Percentiles rank a stretch among this genome's conserved stretches.
These are phyloP conservation scores for Pseudorectes ferrugineus DNA, from an alignment of 2,113 vertebrate genomes.

Conservation along the genomic window DNA sequence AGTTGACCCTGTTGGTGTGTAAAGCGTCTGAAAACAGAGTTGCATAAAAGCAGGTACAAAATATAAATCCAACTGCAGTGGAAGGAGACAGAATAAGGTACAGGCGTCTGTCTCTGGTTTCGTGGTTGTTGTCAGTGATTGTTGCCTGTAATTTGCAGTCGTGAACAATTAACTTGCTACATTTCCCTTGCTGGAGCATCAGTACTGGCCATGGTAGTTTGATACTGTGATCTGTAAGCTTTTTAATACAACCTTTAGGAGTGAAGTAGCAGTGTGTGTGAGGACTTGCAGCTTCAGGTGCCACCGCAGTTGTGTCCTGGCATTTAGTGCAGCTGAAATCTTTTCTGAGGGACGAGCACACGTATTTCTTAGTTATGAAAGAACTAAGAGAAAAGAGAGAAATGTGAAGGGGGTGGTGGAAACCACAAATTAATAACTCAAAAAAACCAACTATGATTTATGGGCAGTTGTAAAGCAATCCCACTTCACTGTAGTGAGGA, in stretches of 20 bases:
- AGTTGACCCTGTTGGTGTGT: not conserved
- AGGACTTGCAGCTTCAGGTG: not conserved
- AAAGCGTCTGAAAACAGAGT: not conserved
- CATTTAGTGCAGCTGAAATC: not conserved
- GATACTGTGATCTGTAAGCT: not conserved
- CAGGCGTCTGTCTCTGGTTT: not conserved
- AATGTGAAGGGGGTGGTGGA: not conserved
- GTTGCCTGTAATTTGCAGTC: not conserved
- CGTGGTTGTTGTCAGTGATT: not conserved
- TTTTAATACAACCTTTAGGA: not conserved
- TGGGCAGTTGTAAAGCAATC: not conserved
- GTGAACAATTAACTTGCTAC: not conserved
- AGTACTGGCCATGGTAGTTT: not conserved
- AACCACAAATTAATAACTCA: not conserved
- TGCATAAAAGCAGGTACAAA: not conserved
- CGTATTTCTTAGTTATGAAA: not conserved
- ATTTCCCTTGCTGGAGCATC: not conserved
- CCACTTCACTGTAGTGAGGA: not conserved
- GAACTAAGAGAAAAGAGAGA: not conserved
- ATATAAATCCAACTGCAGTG: not conserved
- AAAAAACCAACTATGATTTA: fast-evolving
- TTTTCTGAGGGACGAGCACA: not conserved
- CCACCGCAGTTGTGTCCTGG: not conserved
- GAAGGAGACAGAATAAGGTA: not conserved
- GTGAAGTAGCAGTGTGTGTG: not conserved